These are phyloP conservation scores for Varroa destructor DNA, from an alignment of 1,140 invertebrate species.

Conservation along the genomic window DNA sequence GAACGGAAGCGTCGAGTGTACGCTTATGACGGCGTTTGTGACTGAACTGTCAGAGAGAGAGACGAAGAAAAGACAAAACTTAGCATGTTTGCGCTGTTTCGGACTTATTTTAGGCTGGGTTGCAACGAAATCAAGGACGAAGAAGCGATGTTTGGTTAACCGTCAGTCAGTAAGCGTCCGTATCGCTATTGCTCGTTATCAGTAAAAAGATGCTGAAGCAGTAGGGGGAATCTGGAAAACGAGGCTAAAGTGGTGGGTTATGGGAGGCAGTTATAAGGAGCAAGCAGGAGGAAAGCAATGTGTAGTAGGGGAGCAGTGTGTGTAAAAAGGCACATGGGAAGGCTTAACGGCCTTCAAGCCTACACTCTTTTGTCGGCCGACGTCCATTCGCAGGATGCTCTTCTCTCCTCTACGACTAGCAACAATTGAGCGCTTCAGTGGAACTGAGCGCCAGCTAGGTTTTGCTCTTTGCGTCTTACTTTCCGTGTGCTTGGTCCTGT, in stretches of 20 bases:
- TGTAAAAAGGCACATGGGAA: no score
- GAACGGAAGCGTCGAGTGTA: not conserved
- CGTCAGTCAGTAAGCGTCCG: not conserved
- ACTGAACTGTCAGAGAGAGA: not conserved
- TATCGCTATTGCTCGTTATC: not conserved
- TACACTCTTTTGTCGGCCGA: no score
- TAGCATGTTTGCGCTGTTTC: constrained; percentile 16
- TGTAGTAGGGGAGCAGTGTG: no score
- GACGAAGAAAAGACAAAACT: constrained; percentile 27
- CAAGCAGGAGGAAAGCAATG: no score
- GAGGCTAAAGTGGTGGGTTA: not conserved
- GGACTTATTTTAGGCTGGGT: not conserved
- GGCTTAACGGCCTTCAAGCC: no score
- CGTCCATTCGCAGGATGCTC: no score
- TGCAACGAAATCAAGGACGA: not conserved
- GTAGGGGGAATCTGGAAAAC: not conserved
- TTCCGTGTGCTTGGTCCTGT: no score
- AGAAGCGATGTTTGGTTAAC: not conserved
- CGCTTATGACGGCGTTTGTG: not conserved
- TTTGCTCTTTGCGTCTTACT: no score
- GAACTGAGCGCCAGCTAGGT: no score
- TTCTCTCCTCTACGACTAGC: no score
- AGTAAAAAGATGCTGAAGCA: not conserved
- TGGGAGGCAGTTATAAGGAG: not conserved
- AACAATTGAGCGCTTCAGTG: no score